phyloP scores from a whole-genome alignment of 1,140 invertebrate species.

The Drosophila rufa region DNA sequence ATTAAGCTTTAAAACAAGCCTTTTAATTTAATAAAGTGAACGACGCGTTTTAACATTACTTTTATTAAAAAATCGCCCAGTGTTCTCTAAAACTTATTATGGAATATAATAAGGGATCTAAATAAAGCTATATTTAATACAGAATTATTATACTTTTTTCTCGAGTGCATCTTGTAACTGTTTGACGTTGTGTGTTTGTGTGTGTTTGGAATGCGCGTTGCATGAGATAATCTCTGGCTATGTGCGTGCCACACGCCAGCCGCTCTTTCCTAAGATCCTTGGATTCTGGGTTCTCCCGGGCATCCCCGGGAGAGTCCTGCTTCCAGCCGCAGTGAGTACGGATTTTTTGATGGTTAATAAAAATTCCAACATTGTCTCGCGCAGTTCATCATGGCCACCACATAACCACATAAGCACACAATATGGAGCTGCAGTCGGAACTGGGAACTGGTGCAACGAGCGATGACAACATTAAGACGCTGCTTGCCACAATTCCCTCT shows the following conservation, averaged over 20 bases:
- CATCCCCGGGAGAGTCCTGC: slow-evolving; percentile 4
- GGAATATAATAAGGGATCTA: no score
- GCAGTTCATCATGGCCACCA: slow-evolving; percentile 75
- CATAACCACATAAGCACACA: slow-evolving; percentile 48
- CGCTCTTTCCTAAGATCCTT: slow-evolving; percentile 42
- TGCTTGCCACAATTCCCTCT: slow-evolving; percentile 39
- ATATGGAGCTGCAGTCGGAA: slow-evolving; percentile 43
- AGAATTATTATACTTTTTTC: not conserved
- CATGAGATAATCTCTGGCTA: slow-evolving; percentile 79
- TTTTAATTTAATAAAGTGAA: no score
- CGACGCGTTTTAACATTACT: no score
- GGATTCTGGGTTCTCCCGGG: slow-evolving; percentile 25
- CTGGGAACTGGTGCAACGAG: slow-evolving; percentile 30
- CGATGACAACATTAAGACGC: slow-evolving; percentile 62
- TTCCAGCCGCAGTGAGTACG: slow-evolving; percentile 39
- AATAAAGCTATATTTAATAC: no score
- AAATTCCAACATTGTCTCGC: slow-evolving; percentile 82
- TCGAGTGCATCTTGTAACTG: slow-evolving; percentile 5
- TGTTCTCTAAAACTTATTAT: no score
- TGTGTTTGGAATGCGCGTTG: slow-evolving; percentile 71
- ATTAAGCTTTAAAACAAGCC: no score
- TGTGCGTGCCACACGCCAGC: slow-evolving; percentile 78
- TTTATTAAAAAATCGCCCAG: no score
- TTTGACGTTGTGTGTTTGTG: slow-evolving; percentile 24
- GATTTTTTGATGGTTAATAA: slow-evolving; percentile 83